Evolutionary conservation across 2,797 vertebrate species (phyloP).

Genomic region (Sarcophilus harrisii): DNA sequence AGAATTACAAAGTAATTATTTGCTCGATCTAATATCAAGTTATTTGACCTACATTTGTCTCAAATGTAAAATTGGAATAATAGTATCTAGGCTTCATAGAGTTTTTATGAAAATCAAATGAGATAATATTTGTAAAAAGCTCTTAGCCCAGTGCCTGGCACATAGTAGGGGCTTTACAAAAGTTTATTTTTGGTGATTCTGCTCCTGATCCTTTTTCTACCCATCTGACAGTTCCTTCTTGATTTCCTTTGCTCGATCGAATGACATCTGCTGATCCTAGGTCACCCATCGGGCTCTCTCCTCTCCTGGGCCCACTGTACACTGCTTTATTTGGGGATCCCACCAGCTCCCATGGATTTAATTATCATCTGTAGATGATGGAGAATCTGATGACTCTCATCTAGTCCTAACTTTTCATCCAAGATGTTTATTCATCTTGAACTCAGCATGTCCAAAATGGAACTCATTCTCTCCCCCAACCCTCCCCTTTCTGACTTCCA

Average conservation of each 20-base stretch:
- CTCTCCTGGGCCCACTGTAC: background rate
- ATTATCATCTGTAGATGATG: background rate
- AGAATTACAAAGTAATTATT: background rate
- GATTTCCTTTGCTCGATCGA: background rate
- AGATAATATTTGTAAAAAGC: background rate
- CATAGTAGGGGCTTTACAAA: background rate
- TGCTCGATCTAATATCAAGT: background rate
- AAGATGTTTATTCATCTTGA: background rate
- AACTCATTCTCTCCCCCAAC: background rate
- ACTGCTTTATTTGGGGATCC: background rate
- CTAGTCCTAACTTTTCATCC: background rate
- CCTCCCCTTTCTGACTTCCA: background rate
- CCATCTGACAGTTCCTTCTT: background rate
- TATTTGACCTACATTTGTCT: background rate
- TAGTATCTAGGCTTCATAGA: background rate
- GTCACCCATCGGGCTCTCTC: fast-evolving
- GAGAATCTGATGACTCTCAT: background rate
- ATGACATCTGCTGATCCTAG: background rate
- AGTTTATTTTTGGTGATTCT: background rate
- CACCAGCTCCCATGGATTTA: background rate
- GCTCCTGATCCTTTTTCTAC: background rate
- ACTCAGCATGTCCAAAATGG: background rate
- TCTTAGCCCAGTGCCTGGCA: background rate
- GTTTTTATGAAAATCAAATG: background rate
- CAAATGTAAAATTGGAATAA: background rate